Evolutionary conservation across 2,797 vertebrate species (phyloP), one percentile per base, ranked within the genome.

Genomic region (Scleropages formosus): DNA sequence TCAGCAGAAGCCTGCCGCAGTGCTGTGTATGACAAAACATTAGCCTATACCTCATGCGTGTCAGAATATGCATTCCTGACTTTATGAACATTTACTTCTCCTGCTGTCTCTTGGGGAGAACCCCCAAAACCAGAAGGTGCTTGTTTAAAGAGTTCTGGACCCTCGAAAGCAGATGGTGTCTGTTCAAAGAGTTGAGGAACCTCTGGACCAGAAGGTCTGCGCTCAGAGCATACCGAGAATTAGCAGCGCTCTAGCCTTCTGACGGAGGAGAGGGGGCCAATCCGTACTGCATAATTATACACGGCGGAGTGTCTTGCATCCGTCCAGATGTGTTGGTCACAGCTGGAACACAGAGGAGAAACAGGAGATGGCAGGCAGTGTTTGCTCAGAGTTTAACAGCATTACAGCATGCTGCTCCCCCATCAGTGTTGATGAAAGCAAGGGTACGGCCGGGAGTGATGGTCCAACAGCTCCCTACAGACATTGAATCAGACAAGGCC

Each of bases 281-380:
- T 11, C 31, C 15, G 15, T 22, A 59, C 20, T n/a, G 20, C 18
- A 6, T 75, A 69, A 75, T 75, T 75, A 72, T 72, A 75, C 74
- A 75, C 62, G 44, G 44, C 58, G 26, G 74, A 60, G 15, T 4
- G 56, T 61, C 59, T 68, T 8, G 59, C 39, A 58, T 13, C 44
- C 15, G 16, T 75, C 65, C 74, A 75, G 74, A 75, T 75, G 74
- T 75, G 65, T 31, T 44, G 4, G 62, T 59, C 66, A 61, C 74
- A 68, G 31, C 53, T 61, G 56, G 56, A 22, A 49, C 53, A 69
- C 44, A 10, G 31, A 46, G 53, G 1, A n/a, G 56, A 61, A 58
- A 75, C 39, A 12, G 66, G 27, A 47, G 13, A 27, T 24, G 13
- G 20, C 58, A 61, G 56, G 66, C 39, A 26, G 56, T 27, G 31